Base-by-base conservation (phyloP, 2,888 invertebrate genomes). In the Taphrorychus bicolor region DNA sequence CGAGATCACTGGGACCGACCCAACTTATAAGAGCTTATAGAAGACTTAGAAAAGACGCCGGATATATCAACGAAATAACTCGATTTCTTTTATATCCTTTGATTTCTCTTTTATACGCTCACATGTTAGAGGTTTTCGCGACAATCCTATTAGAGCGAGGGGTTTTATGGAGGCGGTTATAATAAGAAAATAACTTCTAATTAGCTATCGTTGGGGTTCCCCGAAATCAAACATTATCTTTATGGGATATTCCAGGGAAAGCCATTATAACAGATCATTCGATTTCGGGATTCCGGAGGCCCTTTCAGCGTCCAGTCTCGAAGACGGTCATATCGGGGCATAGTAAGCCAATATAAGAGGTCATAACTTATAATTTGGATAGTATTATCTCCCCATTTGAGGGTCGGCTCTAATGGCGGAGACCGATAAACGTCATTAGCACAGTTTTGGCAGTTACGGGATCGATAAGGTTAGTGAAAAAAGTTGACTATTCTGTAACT, bases 291-390 rank as follows among this genome's bases (percentile, higher is more conserved):
- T 54, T 45, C 66, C 70, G 18, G 16, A 7, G 19, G 22, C 14
- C n/a, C 65, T 67, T 70, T 68, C 62, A 65, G 66, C 59, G 70
- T 59, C 61, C 70, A 53, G 53, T 62, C 48, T 65, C 68, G 65
- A 65, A 63, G 65, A 61, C 40, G 68, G 62, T 63, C 69, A 69
- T 71, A 69, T 66, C 63, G 62, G 56, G 59, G 71, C 7, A 32
- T 75, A 76, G 78, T 78, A 77, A 78, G 77, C 77, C 78, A 75
- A 78, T 78, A 78, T 78, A 76, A 76, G 76, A 76, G 76, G 76
- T 74, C 76, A 77, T 79, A 79, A 79, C 75, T 79, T 79, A 79
- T 79, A 79, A 79, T 79, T 79, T 79, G 77, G 75, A 69, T 74
- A 76, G 71, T 76, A 76, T 77, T 78, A 77, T 74, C 76, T 76